Evolutionary conservation across 2,888 invertebrate species (phyloP).

Genomic region (Acanthococcus lagerstroemiae): DNA sequence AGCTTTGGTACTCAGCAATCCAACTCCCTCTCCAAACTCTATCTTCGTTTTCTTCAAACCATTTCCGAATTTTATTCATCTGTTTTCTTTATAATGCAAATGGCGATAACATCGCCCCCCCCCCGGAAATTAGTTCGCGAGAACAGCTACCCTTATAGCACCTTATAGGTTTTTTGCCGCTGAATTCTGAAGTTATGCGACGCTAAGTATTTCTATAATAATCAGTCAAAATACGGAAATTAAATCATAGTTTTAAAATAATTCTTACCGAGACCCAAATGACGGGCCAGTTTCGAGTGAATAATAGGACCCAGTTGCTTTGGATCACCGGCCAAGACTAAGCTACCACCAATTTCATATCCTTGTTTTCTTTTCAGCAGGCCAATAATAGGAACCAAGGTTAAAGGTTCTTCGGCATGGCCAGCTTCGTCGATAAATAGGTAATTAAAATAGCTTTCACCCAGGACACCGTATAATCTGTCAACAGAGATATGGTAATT

Average conservation of each 20-base stretch:
- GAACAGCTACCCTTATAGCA: too few relatives aligned
- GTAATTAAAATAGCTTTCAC: slow-evolving; percentile 47
- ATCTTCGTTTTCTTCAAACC: too few relatives aligned
- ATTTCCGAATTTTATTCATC: too few relatives aligned
- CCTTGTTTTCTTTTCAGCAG: slow-evolving; percentile 38
- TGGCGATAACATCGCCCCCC: too few relatives aligned
- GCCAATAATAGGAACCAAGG: slow-evolving; percentile 49
- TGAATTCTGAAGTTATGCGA: too few relatives aligned
- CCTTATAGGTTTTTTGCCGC: too few relatives aligned
- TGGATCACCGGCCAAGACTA: slow-evolving; percentile 64
- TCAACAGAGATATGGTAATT: neutral
- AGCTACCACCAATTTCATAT: slow-evolving; percentile 41
- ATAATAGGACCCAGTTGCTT: slow-evolving; percentile 59
- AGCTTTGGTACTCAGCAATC: too few relatives aligned
- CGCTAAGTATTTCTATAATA: too few relatives aligned
- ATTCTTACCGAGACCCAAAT: slow-evolving; percentile 42
- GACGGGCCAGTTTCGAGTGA: slow-evolving; percentile 41
- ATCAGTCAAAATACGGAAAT: neutral
- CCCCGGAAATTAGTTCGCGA: too few relatives aligned
- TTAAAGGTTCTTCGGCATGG: slow-evolving; percentile 60
- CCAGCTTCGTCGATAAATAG: slow-evolving; percentile 69
- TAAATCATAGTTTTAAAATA: neutral
- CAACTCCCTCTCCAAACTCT: too few relatives aligned
- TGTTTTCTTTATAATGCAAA: too few relatives aligned
- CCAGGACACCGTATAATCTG: neutral